Conservation (phyloP, 2,888 invertebrate genomes). For the Auanema sp. region DNA sequence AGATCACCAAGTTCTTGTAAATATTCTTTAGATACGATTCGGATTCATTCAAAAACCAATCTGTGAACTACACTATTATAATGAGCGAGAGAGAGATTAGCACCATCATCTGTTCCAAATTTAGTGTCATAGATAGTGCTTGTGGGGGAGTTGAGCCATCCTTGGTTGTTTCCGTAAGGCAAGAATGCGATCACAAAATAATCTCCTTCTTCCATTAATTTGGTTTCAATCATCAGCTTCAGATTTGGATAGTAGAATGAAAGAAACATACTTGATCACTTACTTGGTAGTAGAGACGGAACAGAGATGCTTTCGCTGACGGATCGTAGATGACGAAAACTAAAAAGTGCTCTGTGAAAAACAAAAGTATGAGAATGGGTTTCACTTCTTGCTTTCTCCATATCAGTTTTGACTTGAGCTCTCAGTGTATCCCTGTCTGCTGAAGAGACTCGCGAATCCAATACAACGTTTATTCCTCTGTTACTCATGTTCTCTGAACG, state of each 20-base stretch:
- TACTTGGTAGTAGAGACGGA: constrained; percentile 21
- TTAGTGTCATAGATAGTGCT: constrained; percentile 10
- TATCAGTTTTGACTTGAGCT: constrained; percentile 12
- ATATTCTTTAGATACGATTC: constrained; percentile 27
- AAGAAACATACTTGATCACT: not conserved
- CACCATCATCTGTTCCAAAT: not conserved
- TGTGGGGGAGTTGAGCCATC: constrained; percentile 23
- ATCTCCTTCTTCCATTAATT: constrained; percentile 32
- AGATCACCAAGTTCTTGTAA: constrained; percentile 33
- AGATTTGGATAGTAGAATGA: constrained; percentile 7
- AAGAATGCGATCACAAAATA: constrained; percentile 35
- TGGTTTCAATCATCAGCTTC: constrained; percentile 21
- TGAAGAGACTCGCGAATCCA: constrained; percentile 24
- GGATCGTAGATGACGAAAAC: constrained; percentile 33
- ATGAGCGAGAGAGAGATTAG: too few relatives aligned
- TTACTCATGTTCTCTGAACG: constrained; percentile 8
- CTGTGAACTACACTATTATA: constrained; percentile 22
- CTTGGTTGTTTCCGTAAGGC: constrained; percentile 24
- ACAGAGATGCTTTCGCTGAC: constrained; percentile 25
- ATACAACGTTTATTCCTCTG: constrained; percentile 26
- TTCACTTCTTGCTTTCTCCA: constrained; percentile 30
- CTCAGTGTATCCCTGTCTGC: constrained; percentile 7
- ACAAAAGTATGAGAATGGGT: not conserved
- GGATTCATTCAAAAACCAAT: constrained; percentile 28
- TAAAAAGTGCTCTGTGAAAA: constrained; percentile 8